Percentiles rank a stretch among this genome's conserved stretches.
Conservation (phyloP, 2,797 vertebrate genomes). For the Gymnothorax reevesii region DNA sequence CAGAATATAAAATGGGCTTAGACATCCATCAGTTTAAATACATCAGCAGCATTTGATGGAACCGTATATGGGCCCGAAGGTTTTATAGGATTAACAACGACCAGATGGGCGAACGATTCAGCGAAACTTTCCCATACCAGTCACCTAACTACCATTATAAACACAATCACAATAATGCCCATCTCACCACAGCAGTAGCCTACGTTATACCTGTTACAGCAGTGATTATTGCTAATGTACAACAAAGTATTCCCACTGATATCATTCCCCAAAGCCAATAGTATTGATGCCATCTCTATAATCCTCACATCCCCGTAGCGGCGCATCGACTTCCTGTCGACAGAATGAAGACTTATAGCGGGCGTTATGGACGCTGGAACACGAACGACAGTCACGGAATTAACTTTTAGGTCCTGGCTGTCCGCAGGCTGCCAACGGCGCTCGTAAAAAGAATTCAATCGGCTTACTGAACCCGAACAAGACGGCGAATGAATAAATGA, state of each 20-base stretch:
- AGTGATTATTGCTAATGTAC: neutral
- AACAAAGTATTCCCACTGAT: neutral
- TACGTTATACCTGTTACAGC: neutral
- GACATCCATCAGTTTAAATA: too few relatives aligned
- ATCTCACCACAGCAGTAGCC: neutral
- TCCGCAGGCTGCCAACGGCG: neutral
- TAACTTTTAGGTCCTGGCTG: neutral
- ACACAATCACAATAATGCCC: neutral
- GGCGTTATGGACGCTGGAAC: neutral
- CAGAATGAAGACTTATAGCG: slow-evolving; percentile 5
- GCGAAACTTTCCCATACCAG: too few relatives aligned
- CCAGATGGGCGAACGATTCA: neutral
- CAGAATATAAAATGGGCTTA: too few relatives aligned
- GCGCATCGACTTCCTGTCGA: slow-evolving; percentile 61
- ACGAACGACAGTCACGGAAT: neutral
- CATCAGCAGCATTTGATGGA: too few relatives aligned
- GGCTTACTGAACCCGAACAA: slow-evolving; percentile 19
- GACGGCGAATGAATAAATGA: slow-evolving; percentile 24
- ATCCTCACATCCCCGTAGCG: slow-evolving; percentile 62
- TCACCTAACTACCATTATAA: neutral
- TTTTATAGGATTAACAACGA: neutral
- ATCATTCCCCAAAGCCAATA: slow-evolving; percentile 41
- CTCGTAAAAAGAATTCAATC: slow-evolving; percentile 18
- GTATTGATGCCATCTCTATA: slow-evolving; percentile 55
- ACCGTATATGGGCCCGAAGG: too few relatives aligned